A percentile compares a stretch with the other conserved stretches of the same genome.
phyloP scores from a whole-genome alignment of 1,140 invertebrate genomes.

The Drusus annulatus region DNA sequence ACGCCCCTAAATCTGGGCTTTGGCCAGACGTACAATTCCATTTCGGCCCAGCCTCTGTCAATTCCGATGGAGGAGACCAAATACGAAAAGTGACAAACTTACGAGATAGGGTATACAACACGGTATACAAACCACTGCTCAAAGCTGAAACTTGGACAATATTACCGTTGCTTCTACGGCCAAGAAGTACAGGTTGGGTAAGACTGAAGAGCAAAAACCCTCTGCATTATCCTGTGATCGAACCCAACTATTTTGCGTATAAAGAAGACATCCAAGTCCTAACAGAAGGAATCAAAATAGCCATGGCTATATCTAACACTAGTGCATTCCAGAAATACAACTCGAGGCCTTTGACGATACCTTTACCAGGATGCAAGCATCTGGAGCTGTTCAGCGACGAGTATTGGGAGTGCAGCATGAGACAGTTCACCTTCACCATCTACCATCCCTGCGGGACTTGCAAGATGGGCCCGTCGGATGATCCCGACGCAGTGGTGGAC shows the following conservation, averaged over 20 bases:
- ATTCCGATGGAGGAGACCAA: conserved; percentile 84
- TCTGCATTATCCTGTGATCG: conserved; percentile 86
- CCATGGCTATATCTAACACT: conserved; percentile 83
- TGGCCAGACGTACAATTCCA: conserved; percentile 93
- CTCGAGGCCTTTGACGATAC: conserved; percentile 82
- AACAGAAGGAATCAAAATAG: conserved; percentile 87
- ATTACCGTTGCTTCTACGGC: conserved; percentile 83
- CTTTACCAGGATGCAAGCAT: conserved; percentile 85
- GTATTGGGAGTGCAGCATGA: conserved; percentile 88
- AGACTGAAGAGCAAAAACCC: conserved; percentile 86
- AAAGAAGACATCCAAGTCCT: conserved; percentile 83
- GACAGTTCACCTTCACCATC: conserved; percentile 88
- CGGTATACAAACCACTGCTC: conserved; percentile 86
- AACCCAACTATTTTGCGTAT: conserved; percentile 92
- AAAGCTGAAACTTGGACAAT: conserved; percentile 88
- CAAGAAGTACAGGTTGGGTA: conserved; percentile 87
- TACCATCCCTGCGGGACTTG: conserved; percentile 90
- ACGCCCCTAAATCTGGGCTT: conserved; percentile 79
- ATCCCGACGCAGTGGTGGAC: conserved; percentile 87
- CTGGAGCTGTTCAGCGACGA: conserved; percentile 83
- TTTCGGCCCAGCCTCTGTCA: conserved; percentile 86
- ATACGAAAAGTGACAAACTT: conserved; percentile 84
- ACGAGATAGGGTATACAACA: conserved; percentile 85
- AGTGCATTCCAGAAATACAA: conserved; percentile 86
- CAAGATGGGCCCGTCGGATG: conserved; percentile 87